phyloP scores from a whole-genome alignment of 2,888 invertebrate species.

The Drosophila ezoana region DNA sequence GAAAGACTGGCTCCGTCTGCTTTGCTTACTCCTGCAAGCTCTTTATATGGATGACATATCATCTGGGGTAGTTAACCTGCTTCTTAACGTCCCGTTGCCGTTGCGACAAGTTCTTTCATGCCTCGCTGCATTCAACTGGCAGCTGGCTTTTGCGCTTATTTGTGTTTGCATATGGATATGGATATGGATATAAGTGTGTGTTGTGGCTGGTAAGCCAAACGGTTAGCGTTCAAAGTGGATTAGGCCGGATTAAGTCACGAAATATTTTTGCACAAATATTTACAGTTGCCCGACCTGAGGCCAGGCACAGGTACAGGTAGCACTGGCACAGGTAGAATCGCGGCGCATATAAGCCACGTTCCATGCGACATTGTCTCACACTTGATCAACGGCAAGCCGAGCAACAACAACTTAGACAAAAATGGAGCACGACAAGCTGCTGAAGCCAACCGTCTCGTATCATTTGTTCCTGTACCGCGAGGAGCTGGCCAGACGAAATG shows the following conservation, averaged over 20 bases:
- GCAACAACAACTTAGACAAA: not conserved
- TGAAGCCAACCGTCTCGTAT: slow-evolving; percentile 67
- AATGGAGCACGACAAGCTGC: slow-evolving; percentile 60
- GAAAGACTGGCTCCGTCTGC: no score
- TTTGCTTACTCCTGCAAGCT: no score
- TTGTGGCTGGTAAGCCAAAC: slow-evolving; percentile 56
- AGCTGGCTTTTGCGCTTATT: slow-evolving; percentile 34
- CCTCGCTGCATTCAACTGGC: slow-evolving; percentile 12
- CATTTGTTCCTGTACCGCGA: slow-evolving; percentile 69
- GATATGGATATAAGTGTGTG: not conserved
- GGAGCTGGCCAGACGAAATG: slow-evolving; percentile 65
- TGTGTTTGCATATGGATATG: not conserved
- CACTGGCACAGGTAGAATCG: slow-evolving; percentile 6
- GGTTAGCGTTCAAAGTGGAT: slow-evolving; percentile 59
- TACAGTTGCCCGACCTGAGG: slow-evolving; percentile 54
- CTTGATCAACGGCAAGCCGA: slow-evolving; percentile 35
- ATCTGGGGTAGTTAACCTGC: slow-evolving; percentile 13
- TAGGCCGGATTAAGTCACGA: slow-evolving; percentile 68
- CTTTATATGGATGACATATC: not conserved
- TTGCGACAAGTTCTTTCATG: slow-evolving; percentile 27
- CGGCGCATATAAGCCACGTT: slow-evolving; percentile 35
- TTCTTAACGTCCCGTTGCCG: not conserved
- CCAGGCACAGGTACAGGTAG: slow-evolving; percentile 17
- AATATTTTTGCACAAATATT: slow-evolving; percentile 80
- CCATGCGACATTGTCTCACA: slow-evolving; percentile 27